Evolutionary conservation across 2,888 invertebrate species (phyloP).

Genomic region (Cephus rjabovi): DNA sequence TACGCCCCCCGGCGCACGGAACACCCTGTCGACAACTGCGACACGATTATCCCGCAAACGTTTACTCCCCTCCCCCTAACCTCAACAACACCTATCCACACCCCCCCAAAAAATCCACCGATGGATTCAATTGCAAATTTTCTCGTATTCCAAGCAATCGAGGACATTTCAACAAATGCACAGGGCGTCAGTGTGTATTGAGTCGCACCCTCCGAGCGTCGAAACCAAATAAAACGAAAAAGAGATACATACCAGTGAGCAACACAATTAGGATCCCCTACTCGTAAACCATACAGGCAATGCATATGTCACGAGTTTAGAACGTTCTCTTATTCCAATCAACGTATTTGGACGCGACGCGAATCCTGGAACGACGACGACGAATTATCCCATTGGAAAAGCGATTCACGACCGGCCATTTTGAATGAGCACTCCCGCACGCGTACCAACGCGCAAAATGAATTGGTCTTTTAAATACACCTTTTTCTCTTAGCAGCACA

Average conservation of each 20-base stretch:
- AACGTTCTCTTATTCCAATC: not conserved
- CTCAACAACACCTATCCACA: not conserved
- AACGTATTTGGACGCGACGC: too few species aligned
- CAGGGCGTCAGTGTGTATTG: not conserved
- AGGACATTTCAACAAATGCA: not conserved
- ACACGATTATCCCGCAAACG: not conserved
- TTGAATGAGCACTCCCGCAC: not conserved
- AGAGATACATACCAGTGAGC: not conserved
- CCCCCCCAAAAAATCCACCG: not conserved
- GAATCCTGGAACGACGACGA: too few species aligned
- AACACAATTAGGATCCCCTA: not conserved
- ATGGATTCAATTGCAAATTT: not conserved
- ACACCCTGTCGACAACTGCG: conserved; percentile 64
- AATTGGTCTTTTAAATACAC: not conserved
- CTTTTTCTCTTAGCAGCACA: not conserved
- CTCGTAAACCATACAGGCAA: not conserved
- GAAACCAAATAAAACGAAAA: not conserved
- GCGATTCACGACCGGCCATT: not conserved
- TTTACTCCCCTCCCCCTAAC: not conserved
- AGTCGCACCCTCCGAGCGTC: not conserved
- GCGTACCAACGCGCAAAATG: not conserved
- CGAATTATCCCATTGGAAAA: not conserved
- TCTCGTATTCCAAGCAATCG: not conserved
- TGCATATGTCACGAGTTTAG: not conserved
- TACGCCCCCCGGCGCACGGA: conserved; percentile 62